Conservation (phyloP, 2,113 vertebrate genomes). For the Scartelaos histophorus region DNA sequence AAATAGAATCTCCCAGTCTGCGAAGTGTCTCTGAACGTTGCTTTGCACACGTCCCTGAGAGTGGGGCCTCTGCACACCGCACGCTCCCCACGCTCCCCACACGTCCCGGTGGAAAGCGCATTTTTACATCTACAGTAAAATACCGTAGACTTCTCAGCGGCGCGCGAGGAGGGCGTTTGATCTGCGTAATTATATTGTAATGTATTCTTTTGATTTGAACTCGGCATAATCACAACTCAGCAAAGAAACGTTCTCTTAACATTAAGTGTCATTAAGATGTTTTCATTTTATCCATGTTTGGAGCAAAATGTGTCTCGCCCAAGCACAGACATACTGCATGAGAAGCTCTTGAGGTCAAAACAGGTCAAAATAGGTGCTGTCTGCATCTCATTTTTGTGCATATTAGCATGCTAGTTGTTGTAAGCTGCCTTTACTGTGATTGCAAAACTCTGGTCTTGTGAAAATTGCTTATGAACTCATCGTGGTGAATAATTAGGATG, state of each 20-base stretch:
- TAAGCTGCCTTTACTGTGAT: too few species aligned
- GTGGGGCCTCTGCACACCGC: conserved; percentile 31
- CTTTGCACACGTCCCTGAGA: conserved; percentile 51
- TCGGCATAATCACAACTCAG: conserved; percentile 69
- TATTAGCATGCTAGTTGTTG: too few species aligned
- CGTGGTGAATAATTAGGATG: too few species aligned
- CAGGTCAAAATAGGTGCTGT: too few species aligned
- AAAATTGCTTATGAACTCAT: too few species aligned
- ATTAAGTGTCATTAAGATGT: conserved; percentile 20
- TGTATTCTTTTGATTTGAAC: conserved; percentile 77
- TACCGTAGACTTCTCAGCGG: conserved; percentile 63
- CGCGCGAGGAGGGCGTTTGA: conserved; percentile 71
- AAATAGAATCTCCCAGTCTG: background rate
- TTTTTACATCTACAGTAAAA: conserved; percentile 65
- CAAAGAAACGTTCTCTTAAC: conserved; percentile 69
- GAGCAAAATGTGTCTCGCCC: too few species aligned
- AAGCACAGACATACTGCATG: too few species aligned
- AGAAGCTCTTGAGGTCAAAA: too few species aligned
- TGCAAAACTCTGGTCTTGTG: too few species aligned
- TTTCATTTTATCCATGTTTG: background rate
- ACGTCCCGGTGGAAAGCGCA: conserved; percentile 55
- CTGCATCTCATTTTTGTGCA: too few species aligned
- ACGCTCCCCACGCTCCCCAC: conserved; percentile 2
- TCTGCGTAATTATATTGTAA: conserved; percentile 77
- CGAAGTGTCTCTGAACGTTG: conserved; percentile 46